These are phyloP conservation scores for Indri indri DNA, from an alignment of 2,113 vertebrate species.

Conservation along the genomic window DNA sequence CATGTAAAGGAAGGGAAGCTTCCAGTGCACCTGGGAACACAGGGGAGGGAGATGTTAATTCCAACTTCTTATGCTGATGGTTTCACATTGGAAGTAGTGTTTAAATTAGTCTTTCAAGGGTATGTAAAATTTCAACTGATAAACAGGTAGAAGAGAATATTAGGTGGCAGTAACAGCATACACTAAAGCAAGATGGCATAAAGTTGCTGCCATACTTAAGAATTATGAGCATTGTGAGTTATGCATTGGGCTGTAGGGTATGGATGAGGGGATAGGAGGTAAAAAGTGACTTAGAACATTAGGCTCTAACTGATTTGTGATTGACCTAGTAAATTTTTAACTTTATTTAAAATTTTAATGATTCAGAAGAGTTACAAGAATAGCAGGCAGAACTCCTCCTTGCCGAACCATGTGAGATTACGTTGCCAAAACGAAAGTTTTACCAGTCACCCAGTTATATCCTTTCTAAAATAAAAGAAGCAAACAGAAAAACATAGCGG, in stretches of 20 bases:
- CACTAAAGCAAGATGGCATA: not conserved
- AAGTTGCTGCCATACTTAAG: not conserved
- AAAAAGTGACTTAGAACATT: not conserved
- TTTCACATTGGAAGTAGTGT: not conserved
- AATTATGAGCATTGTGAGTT: not conserved
- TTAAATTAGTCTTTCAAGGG: not conserved
- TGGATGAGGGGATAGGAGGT: rapidly evolving
- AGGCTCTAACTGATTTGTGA: not conserved
- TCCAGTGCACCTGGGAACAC: not conserved
- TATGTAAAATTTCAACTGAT: not conserved
- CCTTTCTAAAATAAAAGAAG: not conserved
- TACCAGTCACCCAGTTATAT: not conserved
- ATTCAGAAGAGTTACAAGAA: not conserved
- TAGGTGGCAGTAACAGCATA: not conserved
- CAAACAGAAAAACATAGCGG: not conserved
- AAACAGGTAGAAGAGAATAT: not conserved
- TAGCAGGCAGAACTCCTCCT: not conserved
- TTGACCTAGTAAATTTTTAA: not conserved
- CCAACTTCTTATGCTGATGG: not conserved
- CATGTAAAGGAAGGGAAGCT: not conserved
- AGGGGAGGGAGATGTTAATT: not conserved
- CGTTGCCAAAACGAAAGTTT: not conserved
- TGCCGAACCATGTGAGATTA: not conserved
- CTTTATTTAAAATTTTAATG: not conserved
- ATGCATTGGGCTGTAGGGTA: not conserved